Percentiles rank a stretch among this genome's conserved stretches.
Evolutionary conservation across 2,797 vertebrate genomes (phyloP).

Genomic region (Gymnothorax javanicus): DNA sequence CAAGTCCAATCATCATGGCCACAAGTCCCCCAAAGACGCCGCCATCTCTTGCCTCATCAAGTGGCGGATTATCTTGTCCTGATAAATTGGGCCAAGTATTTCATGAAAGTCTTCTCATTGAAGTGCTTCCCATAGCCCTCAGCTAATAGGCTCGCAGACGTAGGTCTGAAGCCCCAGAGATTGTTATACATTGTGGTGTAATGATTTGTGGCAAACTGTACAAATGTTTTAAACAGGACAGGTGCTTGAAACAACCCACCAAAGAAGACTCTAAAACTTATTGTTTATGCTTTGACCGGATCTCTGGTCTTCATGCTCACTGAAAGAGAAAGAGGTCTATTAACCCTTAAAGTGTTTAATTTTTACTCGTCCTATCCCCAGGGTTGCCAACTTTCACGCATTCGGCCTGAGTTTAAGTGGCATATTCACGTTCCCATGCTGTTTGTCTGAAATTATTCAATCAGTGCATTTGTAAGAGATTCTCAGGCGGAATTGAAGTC

Average conservation of each 20-base stretch:
- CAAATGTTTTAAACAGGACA: conserved; percentile 74
- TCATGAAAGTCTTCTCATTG: conserved; percentile 71
- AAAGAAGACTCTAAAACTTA: conserved; percentile 36
- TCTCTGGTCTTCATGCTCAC: conserved; percentile 7
- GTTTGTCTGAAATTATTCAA: too few species aligned
- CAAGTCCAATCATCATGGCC: conserved; percentile 53
- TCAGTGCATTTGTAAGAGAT: too few species aligned
- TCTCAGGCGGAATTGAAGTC: too few species aligned
- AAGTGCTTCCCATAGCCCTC: conserved; percentile 52
- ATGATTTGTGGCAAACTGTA: conserved; percentile 77
- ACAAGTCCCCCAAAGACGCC: conserved; percentile 54
- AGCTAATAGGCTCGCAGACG: conserved; percentile 65
- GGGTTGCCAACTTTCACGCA: too few species aligned
- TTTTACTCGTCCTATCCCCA: too few species aligned
- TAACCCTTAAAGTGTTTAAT: not conserved
- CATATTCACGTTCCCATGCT: too few species aligned
- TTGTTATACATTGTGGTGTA: conserved; percentile 63
- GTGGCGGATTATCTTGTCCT: conserved; percentile 78
- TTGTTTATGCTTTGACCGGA: not conserved
- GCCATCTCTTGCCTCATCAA: conserved; percentile 77
- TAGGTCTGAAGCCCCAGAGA: conserved; percentile 72
- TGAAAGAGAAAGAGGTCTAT: not conserved
- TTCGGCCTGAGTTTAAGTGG: too few species aligned
- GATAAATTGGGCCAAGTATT: conserved; percentile 76
- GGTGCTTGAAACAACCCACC: conserved; percentile 62